These are phyloP conservation scores for Penaeus chinensis DNA, from an alignment of 1,140 invertebrate genomes.

Conservation along the genomic window DNA sequence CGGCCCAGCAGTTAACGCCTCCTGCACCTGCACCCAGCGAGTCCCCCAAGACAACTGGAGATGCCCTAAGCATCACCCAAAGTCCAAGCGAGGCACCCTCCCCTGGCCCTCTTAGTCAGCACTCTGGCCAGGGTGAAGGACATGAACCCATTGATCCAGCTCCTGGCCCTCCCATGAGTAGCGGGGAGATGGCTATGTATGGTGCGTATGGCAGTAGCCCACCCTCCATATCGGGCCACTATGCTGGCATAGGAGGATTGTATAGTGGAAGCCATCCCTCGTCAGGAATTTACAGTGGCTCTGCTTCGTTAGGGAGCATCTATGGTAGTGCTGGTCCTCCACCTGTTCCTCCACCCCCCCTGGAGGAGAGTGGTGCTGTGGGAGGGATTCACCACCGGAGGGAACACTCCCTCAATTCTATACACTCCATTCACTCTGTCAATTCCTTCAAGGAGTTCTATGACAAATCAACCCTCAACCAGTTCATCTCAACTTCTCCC, in stretches of 20 bases:
- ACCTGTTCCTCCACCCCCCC: constrained; percentile 47
- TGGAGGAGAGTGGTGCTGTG: constrained; percentile 49
- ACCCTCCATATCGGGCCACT: constrained; percentile 44
- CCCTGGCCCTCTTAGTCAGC: constrained; percentile 44
- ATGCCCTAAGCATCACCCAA: constrained; percentile 35
- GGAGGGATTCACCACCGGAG: constrained; percentile 52
- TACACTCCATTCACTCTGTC: constrained; percentile 61
- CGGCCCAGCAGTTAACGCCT: not conserved
- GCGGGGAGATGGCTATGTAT: constrained; percentile 38
- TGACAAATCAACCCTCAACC: constrained; percentile 56
- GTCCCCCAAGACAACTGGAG: constrained; percentile 45
- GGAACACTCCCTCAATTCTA: constrained; percentile 59
- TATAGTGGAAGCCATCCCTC: constrained; percentile 61
- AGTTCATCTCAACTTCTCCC: constrained; percentile 60
- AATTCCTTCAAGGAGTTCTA: constrained; percentile 60
- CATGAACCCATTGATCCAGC: constrained; percentile 42
- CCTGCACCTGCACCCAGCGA: constrained; percentile 37
- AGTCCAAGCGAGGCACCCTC: constrained; percentile 45
- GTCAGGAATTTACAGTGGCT: constrained; percentile 60
- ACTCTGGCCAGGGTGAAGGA: constrained; percentile 45
- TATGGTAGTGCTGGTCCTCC: constrained; percentile 57
- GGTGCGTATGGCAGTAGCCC: constrained; percentile 50
- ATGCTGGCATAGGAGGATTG: constrained; percentile 49
- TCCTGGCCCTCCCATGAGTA: constrained; percentile 37
- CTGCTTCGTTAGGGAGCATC: constrained; percentile 60